A percentile compares a stretch with the other conserved stretches of the same genome.
These are phyloP conservation scores for Syrphus vitripennis DNA, from an alignment of 2,888 invertebrate genomes.

Conservation along the genomic window DNA sequence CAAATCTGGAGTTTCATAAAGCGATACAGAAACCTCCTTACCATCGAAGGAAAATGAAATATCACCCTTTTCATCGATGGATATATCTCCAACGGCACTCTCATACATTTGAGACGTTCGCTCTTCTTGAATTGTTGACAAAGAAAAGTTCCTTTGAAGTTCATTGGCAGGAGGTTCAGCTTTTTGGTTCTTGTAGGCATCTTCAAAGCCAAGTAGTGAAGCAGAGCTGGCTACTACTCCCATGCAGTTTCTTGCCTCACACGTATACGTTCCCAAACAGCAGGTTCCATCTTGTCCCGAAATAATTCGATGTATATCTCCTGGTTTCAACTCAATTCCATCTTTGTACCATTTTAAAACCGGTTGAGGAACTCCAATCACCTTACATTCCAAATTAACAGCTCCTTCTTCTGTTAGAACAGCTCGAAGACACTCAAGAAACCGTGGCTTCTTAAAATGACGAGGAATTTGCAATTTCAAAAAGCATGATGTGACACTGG, in stretches of 20 bases:
- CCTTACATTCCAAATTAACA: conserved; percentile 95
- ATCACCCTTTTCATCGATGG: conserved; percentile 91
- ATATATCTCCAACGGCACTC: conserved; percentile 89
- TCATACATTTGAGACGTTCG: conserved; percentile 94
- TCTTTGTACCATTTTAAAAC: conserved; percentile 96
- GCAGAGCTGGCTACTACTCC: conserved; percentile 94
- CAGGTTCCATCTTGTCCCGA: conserved; percentile 95
- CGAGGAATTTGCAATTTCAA: conserved; percentile 92
- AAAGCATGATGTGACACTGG: conserved; percentile 93
- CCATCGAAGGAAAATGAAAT: conserved; percentile 95
- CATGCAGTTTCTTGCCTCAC: conserved; percentile 95
- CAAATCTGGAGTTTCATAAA: conserved; percentile 95
- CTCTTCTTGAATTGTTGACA: conserved; percentile 95
- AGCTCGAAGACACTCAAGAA: conserved; percentile 92
- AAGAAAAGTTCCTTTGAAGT: conserved; percentile 88
- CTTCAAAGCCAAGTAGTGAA: conserved; percentile 93
- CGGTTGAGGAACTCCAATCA: conserved; percentile 95
- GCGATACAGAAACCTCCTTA: conserved; percentile 93
- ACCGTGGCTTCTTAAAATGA: conserved; percentile 93
- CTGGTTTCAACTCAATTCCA: conserved; percentile 93
- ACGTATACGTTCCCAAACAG: conserved; percentile 94
- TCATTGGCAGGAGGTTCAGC: conserved; percentile 81
- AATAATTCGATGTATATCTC: conserved; percentile 94
- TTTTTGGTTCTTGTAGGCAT: conserved; percentile 83
- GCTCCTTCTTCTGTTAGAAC: conserved; percentile 93